phyloP scores from a whole-genome alignment of 2,797 vertebrate genomes.

The Chelonia mydas region DNA sequence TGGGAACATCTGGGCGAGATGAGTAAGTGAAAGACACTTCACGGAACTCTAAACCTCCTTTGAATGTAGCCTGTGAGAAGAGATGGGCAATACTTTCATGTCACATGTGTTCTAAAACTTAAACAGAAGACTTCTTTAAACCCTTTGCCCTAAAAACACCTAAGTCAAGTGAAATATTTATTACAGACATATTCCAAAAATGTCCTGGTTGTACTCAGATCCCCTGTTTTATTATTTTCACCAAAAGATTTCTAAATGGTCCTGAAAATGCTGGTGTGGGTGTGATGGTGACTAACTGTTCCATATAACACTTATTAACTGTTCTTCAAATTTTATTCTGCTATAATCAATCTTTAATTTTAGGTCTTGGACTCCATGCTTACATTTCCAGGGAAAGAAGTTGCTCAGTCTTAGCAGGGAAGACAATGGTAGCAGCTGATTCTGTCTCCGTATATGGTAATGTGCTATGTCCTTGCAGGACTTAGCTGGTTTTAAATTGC shows the following conservation, averaged over 20 bases:
- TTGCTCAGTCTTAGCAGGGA: fast-evolving
- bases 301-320: slow-evolving; percentile 50
- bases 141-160: background rate
- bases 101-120: background rate
- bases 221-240: background rate
- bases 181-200: background rate
- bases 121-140: background rate
- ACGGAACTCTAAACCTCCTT: slow-evolving; percentile 59
- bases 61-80: slow-evolving; percentile 32
- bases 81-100: background rate
- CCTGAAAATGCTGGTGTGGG: slow-evolving; percentile 21
- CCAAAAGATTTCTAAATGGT: background rate
- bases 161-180: background rate
- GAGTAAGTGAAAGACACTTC: slow-evolving; percentile 64
- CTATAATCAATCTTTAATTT: slow-evolving; percentile 43
- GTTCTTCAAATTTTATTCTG: slow-evolving; percentile 24
- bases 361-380: slow-evolving; percentile 3
- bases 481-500: background rate
- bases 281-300: slow-evolving; percentile 51
- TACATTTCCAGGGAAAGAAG: slow-evolving; percentile 3
- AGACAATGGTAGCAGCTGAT: background rate
- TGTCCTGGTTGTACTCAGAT: fast-evolving
- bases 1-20: slow-evolving; percentile 26
- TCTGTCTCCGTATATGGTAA: background rate
- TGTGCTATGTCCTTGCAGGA: background rate